These are phyloP conservation scores for Orientallactaga sibirica DNA, from an alignment of 2,797 vertebrate species.

Conservation along the genomic window DNA sequence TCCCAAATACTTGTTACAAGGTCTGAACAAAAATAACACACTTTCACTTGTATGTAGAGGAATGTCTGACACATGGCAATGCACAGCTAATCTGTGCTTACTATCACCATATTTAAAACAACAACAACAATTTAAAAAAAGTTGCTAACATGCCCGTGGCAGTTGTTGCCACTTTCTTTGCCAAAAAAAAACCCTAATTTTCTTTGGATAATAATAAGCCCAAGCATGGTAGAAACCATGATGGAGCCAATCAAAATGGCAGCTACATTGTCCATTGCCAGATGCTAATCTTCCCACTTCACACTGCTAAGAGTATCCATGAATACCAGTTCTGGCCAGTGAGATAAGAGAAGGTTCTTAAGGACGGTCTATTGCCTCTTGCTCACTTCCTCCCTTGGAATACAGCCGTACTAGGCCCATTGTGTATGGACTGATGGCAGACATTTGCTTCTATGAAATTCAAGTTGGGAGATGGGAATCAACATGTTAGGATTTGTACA, in stretches of 20 bases:
- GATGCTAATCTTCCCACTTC: not conserved
- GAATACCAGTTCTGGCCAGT: not conserved
- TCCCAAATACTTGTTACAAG: not conserved
- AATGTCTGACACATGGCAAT: not conserved
- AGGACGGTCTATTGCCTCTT: not conserved
- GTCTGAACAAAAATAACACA: not conserved
- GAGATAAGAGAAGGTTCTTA: not conserved
- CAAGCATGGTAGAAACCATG: not conserved
- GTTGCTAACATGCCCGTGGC: not conserved
- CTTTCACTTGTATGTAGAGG: not conserved
- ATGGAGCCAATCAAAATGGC: not conserved
- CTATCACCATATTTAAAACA: constrained; percentile 16
- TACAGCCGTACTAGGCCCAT: not conserved
- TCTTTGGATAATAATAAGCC: not conserved
- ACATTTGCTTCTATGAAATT: constrained; percentile 15
- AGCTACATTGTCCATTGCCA: not conserved
- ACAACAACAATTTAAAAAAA: too few relatives aligned
- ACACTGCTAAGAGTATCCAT: not conserved
- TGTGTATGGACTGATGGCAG: not conserved
- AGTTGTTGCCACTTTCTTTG: not conserved
- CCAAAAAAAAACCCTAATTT: not conserved
- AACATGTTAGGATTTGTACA: not conserved
- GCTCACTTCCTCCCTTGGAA: not conserved
- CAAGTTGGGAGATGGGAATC: constrained; percentile 14
- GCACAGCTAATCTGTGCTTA: not conserved